Evolutionary conservation across 2,113 vertebrate genomes (phyloP), one percentile per base, ranked within the genome.

Genomic region (Leucosticte australis): DNA sequence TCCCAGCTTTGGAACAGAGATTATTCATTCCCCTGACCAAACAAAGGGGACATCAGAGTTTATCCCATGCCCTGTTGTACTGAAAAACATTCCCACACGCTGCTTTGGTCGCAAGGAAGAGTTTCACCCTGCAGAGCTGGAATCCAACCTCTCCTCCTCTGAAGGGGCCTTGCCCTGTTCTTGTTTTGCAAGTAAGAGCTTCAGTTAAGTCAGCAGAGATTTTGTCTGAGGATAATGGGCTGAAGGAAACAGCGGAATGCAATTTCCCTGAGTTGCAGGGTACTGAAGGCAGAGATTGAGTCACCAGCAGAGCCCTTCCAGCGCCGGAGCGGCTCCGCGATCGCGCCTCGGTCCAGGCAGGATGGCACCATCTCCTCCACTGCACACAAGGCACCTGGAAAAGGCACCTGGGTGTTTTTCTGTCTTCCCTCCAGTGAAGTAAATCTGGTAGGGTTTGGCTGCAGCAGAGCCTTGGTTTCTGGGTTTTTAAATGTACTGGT

Each of bases 221-320:
- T 85, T 88, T 86, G 33, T 82, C 41, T 90, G 87, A 50, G 84
- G 63, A 74, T 86, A 86, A 90, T 9, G 68, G 79, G 79, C 87
- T 93, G n/a, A 24, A 23, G 0, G 1, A 67, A 83, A n/a, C 4
- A 55, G 55, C 28, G 87, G 50, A 80, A 80, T 84, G 75, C 79
- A 37, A n/a, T 87, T 92, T 93, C 74, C 88, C 62, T 23, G 70
- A 30, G 91, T 73, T 68, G 59, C 55, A 47, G 76, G 20, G 46
- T 15, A 0, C 5, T n/a, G 85, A 10, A 76, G 90, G 33, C 50
- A 50, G 77, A 37, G 89, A 18, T n/a, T 49, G 87, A 91, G 77
- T 65, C 83, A 42, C 16, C 49, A 83, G 78, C 91, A 27, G 73
- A 39, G 59, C 65, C 65, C 68, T 78, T 17, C 27, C 92, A 59